These are phyloP conservation scores for Haemorhous mexicanus DNA, from an alignment of 2,113 vertebrate genomes.

Conservation along the genomic window DNA sequence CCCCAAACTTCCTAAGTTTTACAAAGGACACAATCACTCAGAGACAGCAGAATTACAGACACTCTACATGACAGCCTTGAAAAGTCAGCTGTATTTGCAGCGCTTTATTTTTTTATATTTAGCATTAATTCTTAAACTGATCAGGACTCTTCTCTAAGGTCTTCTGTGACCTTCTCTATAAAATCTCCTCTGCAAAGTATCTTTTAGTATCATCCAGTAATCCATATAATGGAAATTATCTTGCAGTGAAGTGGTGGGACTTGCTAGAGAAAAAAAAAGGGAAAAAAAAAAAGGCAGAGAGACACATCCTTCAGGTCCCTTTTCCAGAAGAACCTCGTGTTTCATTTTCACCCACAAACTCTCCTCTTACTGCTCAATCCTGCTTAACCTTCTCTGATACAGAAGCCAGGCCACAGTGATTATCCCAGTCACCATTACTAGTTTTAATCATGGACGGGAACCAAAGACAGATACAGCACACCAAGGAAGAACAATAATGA, in stretches of 20 bases:
- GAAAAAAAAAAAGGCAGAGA: neutral
- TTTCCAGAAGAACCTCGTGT: neutral
- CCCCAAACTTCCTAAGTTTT: neutral
- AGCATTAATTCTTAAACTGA: neutral
- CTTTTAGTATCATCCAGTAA: neutral
- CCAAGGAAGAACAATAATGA: neutral
- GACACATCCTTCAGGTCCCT: neutral
- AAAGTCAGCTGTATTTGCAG: neutral
- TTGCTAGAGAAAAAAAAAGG: neutral
- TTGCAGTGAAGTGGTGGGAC: neutral
- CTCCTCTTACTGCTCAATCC: fast-evolving
- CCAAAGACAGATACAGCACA: neutral
- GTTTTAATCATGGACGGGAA: neutral
- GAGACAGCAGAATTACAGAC: neutral
- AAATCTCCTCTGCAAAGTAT: neutral
- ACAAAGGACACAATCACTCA: neutral
- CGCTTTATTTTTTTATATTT: neutral
- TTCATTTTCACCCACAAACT: neutral
- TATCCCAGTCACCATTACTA: neutral
- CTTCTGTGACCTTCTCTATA: neutral
- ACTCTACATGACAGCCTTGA: neutral
- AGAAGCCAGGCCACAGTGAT: neutral
- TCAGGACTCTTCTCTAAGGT: neutral
- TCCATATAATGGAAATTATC: neutral
- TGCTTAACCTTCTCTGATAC: neutral